These are phyloP conservation scores for Melinaea menophilus DNA, from an alignment of 2,888 invertebrate genomes.

Conservation along the genomic window DNA sequence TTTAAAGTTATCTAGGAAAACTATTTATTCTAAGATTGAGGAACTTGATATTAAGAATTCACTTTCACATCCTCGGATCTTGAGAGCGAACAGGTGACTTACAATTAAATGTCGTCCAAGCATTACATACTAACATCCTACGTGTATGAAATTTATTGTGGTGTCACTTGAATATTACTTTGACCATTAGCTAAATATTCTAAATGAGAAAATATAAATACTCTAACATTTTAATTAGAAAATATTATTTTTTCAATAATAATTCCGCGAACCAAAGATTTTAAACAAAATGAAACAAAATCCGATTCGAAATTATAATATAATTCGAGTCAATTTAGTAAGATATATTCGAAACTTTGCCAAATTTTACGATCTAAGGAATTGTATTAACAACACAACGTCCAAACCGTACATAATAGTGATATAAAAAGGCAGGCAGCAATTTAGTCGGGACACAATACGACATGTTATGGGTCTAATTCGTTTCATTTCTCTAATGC, in stretches of 20 bases:
- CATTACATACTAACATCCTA: not conserved
- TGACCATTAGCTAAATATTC: too few relatives aligned
- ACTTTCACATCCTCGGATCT: constrained; percentile 16
- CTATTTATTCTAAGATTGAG: constrained; percentile 8
- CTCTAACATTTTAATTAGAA: too few relatives aligned
- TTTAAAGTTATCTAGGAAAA: not conserved
- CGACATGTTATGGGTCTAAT: constrained; percentile 59
- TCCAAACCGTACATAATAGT: constrained; percentile 10
- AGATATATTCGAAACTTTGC: too few relatives aligned
- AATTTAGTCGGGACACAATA: constrained; percentile 45
- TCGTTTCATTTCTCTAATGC: constrained; percentile 65
- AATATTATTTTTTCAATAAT: too few relatives aligned
- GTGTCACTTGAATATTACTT: too few relatives aligned
- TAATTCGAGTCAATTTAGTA: too few relatives aligned
- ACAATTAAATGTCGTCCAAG: constrained; percentile 20
- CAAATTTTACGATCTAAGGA: constrained; percentile 2
- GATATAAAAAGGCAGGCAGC: constrained; percentile 21
- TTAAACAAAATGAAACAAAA: too few relatives aligned
- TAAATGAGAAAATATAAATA: too few relatives aligned
- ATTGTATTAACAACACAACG: constrained; percentile 7
- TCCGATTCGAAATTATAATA: too few relatives aligned
- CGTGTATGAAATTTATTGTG: too few relatives aligned
- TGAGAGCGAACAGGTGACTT: constrained; percentile 16
- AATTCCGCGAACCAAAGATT: too few relatives aligned
- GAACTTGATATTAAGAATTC: constrained; percentile 10